Percentiles rank a stretch among this genome's conserved stretches.
Conservation (phyloP, 2,797 vertebrate species). For the Diplodus puntazzo region DNA sequence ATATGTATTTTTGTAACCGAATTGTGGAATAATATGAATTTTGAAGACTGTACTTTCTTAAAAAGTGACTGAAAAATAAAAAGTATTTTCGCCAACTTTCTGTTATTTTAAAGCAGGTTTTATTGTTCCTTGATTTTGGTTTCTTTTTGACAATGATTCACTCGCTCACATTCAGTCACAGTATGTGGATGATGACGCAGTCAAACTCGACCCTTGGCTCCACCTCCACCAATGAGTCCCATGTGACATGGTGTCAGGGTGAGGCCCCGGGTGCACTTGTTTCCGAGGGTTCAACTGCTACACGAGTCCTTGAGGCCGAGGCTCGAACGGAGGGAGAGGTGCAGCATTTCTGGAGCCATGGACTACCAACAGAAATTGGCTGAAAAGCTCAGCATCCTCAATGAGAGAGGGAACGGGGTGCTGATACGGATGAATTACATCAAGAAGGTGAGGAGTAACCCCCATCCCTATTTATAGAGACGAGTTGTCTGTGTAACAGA, state of each 20-base stretch:
- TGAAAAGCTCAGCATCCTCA: slow-evolving; percentile 93
- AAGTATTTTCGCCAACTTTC: background rate
- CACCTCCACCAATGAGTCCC: slow-evolving; percentile 54
- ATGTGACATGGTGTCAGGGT: slow-evolving; percentile 75
- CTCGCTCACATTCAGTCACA: background rate
- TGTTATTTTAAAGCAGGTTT: background rate
- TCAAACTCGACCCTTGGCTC: slow-evolving; percentile 44
- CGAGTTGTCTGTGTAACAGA: background rate
- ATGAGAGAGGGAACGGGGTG: slow-evolving; percentile 91
- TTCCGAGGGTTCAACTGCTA: slow-evolving; percentile 45
- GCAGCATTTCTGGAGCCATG: slow-evolving; percentile 70
- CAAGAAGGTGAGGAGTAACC: slow-evolving; percentile 86
- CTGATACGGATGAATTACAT: slow-evolving; percentile 93
- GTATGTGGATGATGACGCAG: background rate
- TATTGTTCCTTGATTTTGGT: accelerated
- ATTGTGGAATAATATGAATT: background rate
- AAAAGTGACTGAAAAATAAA: background rate
- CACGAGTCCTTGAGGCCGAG: slow-evolving; percentile 62
- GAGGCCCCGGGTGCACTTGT: slow-evolving; percentile 72
- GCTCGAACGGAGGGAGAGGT: slow-evolving; percentile 43
- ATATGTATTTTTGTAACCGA: background rate
- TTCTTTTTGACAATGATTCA: background rate
- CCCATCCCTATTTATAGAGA: background rate
- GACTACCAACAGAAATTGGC: slow-evolving; percentile 93
- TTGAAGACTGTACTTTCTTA: background rate